Conservation (phyloP, 2,797 vertebrate genomes). For the Melanotaenia boesemani region DNA sequence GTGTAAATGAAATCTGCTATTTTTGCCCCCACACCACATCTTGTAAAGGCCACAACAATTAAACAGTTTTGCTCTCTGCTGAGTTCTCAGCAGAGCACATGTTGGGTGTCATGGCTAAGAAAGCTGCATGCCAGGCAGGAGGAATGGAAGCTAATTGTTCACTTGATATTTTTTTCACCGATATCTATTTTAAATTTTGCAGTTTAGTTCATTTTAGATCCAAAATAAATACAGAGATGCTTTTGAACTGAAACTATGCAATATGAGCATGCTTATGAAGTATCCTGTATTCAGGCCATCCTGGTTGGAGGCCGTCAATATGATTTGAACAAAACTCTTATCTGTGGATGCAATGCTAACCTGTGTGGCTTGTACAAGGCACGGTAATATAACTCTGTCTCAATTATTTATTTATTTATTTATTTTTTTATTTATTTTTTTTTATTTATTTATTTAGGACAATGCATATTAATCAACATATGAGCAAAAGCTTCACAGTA, state of each 20-base stretch:
- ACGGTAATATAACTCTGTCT: not conserved
- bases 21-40: slow-evolving; percentile 30
- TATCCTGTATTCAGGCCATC: slow-evolving; percentile 2
- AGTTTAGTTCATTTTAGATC: slow-evolving; percentile 17
- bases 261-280: slow-evolving; percentile 25
- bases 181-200: slow-evolving; percentile 14
- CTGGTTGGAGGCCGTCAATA: not conserved
- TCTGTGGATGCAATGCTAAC: slow-evolving; percentile 32
- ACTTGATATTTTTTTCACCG: not conserved
- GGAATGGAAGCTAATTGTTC: slow-evolving; percentile 7
- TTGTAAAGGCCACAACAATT: slow-evolving; percentile 61
- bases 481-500: too few species aligned
- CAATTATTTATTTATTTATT: too few species aligned
- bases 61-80: slow-evolving; percentile 45
- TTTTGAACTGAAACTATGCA: slow-evolving; percentile 9
- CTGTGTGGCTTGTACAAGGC: not conserved
- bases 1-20: slow-evolving; percentile 47
- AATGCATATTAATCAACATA: too few species aligned
- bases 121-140: slow-evolving; percentile 18
- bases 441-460: too few species aligned
- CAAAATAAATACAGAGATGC: slow-evolving; percentile 18
- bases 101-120: slow-evolving; percentile 42
- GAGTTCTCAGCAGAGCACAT: slow-evolving; percentile 22
- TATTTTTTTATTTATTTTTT: too few species aligned
- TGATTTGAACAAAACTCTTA: not conserved